Conservation (phyloP, 1,140 invertebrate genomes). For the Holcopasites calliopsidis region DNA sequence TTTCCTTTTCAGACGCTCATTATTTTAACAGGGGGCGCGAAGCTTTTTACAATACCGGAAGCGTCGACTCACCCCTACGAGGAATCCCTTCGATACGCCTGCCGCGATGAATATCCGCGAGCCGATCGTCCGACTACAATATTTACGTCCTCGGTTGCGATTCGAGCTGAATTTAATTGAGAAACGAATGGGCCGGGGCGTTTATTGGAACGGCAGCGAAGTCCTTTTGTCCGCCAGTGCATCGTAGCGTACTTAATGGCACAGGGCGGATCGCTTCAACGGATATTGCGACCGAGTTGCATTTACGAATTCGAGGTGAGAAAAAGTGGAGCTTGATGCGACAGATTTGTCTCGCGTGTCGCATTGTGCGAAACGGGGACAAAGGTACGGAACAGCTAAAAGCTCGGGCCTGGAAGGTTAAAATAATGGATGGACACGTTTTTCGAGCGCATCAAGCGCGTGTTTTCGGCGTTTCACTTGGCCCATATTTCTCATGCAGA, state of each 20-base stretch:
- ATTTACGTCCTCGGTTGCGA: too few relatives aligned
- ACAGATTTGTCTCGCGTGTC: background rate
- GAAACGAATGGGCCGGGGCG: too few relatives aligned
- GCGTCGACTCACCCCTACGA: too few relatives aligned
- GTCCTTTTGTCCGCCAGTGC: too few relatives aligned
- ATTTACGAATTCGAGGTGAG: background rate
- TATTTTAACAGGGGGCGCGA: constrained; percentile 67
- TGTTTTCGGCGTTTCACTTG: constrained; percentile 11
- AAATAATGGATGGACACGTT: background rate
- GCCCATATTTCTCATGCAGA: constrained; percentile 1
- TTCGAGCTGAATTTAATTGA: too few relatives aligned
- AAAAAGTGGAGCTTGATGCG: background rate
- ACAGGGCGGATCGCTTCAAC: background rate
- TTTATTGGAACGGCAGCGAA: too few relatives aligned
- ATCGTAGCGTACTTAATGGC: background rate
- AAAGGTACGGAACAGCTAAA: background rate
- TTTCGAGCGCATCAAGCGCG: background rate
- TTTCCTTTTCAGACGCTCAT: constrained; percentile 60
- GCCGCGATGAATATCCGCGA: background rate
- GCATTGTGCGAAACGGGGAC: background rate
- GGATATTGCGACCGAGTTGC: background rate
- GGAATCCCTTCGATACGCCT: background rate
- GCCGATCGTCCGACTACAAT: too few relatives aligned
- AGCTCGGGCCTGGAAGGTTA: background rate
- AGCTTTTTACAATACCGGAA: constrained; percentile 65